A percentile compares a stretch with the other conserved stretches of the same genome.
phyloP scores from a whole-genome alignment of 2,888 invertebrate species.

The Altica lythri region DNA sequence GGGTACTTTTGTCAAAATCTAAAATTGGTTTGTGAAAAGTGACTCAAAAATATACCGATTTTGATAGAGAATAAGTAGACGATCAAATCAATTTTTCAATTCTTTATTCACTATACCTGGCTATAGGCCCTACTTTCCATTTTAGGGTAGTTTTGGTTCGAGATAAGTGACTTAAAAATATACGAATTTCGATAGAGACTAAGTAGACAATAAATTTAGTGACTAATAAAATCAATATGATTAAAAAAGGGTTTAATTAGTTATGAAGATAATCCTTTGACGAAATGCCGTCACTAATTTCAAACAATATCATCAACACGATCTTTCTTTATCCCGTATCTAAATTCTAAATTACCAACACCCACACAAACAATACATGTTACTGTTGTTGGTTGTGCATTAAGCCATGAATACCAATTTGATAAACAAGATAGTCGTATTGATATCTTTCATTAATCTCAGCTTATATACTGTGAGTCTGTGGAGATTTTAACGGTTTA shows the following conservation, averaged over 20 bases:
- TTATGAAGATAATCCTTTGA: conserved; percentile 17
- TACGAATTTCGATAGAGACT: too few relatives aligned
- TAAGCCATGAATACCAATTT: conserved; percentile 49
- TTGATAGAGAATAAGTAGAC: too few relatives aligned
- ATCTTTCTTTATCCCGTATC: conserved; percentile 22
- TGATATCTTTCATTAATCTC: conserved; percentile 50
- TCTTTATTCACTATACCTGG: too few relatives aligned
- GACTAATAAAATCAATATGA: background rate
- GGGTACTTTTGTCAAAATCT: too few relatives aligned
- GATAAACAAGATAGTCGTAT: conserved; percentile 46
- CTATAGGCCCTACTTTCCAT: too few relatives aligned
- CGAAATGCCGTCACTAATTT: conserved; percentile 22
- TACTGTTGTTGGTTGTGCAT: conserved; percentile 39
- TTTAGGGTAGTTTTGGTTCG: too few relatives aligned
- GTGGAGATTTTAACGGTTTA: conserved; percentile 16
- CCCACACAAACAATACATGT: conserved; percentile 27
- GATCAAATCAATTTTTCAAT: too few relatives aligned
- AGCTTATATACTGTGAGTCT: conserved; percentile 45
- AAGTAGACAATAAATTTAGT: too few relatives aligned
- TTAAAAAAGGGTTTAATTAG: too few relatives aligned
- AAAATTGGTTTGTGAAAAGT: too few relatives aligned
- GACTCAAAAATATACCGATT: too few relatives aligned
- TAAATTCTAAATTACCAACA: conserved; percentile 30
- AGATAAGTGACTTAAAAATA: too few relatives aligned
- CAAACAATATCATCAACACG: conserved; percentile 22